Percentiles rank a stretch among this genome's conserved stretches.
Conservation (phyloP, 2,888 invertebrate genomes). For the Pachycephus smyrnensis region DNA sequence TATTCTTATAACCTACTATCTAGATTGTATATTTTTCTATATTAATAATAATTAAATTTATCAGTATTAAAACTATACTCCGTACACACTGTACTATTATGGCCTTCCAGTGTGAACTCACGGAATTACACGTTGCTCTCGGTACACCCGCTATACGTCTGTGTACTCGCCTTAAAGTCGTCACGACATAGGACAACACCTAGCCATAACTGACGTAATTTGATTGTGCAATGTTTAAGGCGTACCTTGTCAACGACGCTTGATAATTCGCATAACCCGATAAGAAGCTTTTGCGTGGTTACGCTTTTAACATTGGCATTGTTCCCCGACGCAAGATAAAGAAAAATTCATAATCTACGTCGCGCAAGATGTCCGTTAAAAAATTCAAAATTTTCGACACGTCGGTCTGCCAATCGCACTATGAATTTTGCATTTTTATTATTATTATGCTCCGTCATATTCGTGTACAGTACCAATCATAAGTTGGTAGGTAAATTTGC, state of each 20-base stretch:
- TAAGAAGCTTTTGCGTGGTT: not conserved
- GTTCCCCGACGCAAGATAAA: not conserved
- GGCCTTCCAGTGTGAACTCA: not conserved
- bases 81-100: not conserved
- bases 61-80: not conserved
- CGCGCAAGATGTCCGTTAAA: not conserved
- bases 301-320: not conserved
- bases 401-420: not conserved
- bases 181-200: not conserved
- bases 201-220: not conserved
- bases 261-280: not conserved
- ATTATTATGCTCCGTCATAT: no score
- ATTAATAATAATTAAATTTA: not conserved
- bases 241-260: not conserved
- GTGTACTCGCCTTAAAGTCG: not conserved
- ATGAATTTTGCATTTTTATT: no score
- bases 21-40: no score
- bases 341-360: not conserved
- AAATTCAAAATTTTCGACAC: not conserved
- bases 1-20: not conserved
- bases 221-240: not conserved
- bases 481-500: not conserved
- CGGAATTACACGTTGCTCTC: not conserved
- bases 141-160: not conserved
- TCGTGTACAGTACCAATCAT: not conserved